phyloP scores from a whole-genome alignment of 2,888 invertebrate species.

The Ectropis crepuscularia region DNA sequence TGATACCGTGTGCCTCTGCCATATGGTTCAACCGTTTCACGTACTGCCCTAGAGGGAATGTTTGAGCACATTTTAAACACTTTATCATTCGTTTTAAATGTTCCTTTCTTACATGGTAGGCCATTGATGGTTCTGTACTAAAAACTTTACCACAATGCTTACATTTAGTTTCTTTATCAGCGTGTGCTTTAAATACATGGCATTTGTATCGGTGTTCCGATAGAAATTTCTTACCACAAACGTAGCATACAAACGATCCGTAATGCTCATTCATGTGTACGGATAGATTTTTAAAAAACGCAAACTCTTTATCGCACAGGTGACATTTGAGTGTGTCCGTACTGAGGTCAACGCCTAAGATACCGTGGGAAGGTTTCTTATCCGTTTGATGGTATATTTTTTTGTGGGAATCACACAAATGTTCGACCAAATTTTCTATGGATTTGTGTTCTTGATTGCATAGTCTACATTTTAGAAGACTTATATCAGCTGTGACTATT shows the following conservation, averaged over 20 bases:
- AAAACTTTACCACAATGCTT: conserved; percentile 42
- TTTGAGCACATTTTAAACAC: conserved; percentile 64
- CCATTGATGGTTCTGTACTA: conserved; percentile 37
- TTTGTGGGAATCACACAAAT: conserved; percentile 39
- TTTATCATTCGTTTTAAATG: conserved; percentile 59
- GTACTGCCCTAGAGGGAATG: conserved; percentile 61
- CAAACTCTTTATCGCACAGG: conserved; percentile 43
- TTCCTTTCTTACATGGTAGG: conserved; percentile 39
- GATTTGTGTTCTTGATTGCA: conserved; percentile 38
- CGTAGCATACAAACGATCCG: conserved; percentile 55
- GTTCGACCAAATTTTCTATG: conserved; percentile 42
- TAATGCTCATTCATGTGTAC: conserved; percentile 64
- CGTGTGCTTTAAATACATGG: conserved; percentile 44
- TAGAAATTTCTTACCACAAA: conserved; percentile 58
- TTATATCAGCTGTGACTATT: conserved; percentile 45
- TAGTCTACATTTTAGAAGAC: conserved; percentile 43
- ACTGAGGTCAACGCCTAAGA: conserved; percentile 46
- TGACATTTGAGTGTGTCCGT: conserved; percentile 42
- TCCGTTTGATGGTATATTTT: conserved; percentile 32
- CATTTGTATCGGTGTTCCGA: conserved; percentile 44
- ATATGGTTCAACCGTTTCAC: conserved; percentile 67
- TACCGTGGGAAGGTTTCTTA: conserved; percentile 43
- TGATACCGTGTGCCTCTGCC: conserved; percentile 61
- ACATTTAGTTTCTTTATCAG: conserved; percentile 36
- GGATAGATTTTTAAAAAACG: conserved; percentile 47